A percentile compares a stretch with the other conserved stretches of the same genome.
Conservation (phyloP, 23 tunicate species). For the Aplidium turbinatum region DNA sequence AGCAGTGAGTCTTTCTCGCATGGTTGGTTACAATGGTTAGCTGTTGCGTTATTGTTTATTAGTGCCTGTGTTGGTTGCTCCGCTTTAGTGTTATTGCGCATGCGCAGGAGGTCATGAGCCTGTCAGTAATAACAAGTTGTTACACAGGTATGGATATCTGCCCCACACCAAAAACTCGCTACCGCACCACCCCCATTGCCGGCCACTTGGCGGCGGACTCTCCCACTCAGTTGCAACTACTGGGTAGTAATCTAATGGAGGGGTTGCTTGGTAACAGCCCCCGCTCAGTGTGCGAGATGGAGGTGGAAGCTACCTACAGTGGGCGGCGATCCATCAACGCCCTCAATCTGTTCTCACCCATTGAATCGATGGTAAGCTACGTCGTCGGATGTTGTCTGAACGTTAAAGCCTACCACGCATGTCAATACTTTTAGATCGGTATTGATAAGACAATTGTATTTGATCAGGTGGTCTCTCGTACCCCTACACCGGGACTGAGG, state of each 20-base stretch:
- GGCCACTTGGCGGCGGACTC: slow-evolving; percentile 65
- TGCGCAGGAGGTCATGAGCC: too few species aligned
- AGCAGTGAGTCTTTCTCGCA: too few species aligned
- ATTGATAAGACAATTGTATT: too few species aligned
- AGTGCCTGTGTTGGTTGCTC: too few species aligned
- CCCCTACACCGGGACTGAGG: slow-evolving; percentile 39
- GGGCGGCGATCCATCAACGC: slow-evolving; percentile 17
- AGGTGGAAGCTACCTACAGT: neutral
- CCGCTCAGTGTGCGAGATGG: slow-evolving; percentile 5
- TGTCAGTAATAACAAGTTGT: too few species aligned
- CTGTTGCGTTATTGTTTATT: too few species aligned
- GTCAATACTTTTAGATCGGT: neutral
- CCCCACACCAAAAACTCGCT: too few species aligned
- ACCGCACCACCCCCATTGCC: too few species aligned
- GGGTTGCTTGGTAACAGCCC: slow-evolving; percentile 66
- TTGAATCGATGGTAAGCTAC: slow-evolving; percentile 20
- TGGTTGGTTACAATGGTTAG: too few species aligned
- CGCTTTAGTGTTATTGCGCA: too few species aligned
- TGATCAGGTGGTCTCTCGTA: too few species aligned
- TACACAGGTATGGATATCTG: too few species aligned
- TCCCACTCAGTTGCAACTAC: slow-evolving; percentile 80
- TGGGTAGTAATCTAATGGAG: slow-evolving; percentile 82
- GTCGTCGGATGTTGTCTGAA: neutral
- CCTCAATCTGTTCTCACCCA: slow-evolving; percentile 71
- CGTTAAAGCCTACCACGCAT: neutral